A percentile compares a stretch with the other conserved stretches of the same genome.
Conservation (phyloP, 2,888 invertebrate species). For the Cataglyphis cursor region DNA sequence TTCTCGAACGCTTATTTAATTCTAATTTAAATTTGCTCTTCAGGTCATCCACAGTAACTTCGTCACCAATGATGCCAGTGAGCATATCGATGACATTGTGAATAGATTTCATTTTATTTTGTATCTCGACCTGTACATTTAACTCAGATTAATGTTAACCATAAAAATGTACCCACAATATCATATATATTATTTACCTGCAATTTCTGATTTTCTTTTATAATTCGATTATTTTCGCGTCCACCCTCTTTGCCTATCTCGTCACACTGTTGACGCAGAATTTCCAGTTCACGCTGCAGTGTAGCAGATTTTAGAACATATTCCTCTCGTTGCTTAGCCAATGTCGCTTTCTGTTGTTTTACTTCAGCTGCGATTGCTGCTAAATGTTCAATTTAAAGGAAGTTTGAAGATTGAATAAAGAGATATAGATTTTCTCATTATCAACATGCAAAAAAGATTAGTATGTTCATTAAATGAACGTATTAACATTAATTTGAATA, state of each 20-base stretch:
- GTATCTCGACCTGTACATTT: conserved; percentile 91
- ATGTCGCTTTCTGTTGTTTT: conserved; percentile 93
- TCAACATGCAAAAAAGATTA: not conserved
- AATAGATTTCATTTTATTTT: conserved; percentile 93
- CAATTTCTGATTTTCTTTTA: conserved; percentile 94
- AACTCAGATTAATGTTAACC: not conserved
- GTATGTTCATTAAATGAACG: not conserved
- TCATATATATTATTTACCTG: conserved; percentile 89
- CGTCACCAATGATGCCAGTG: conserved; percentile 94
- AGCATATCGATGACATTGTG: conserved; percentile 96
- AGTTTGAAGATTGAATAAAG: conserved; percentile 55
- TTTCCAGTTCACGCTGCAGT: conserved; percentile 92
- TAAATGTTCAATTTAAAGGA: conserved; percentile 69
- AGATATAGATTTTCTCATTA: not conserved
- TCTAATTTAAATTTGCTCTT: conserved; percentile 84
- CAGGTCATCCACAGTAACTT: conserved; percentile 87
- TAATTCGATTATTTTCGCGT: conserved; percentile 92
- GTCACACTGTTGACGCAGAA: conserved; percentile 92
- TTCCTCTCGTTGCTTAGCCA: conserved; percentile 93
- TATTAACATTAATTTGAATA: not conserved
- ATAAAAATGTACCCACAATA: not conserved
- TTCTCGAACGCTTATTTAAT: conserved; percentile 79
- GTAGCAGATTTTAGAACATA: conserved; percentile 92
- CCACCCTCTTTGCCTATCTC: conserved; percentile 92
- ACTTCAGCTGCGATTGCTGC: conserved; percentile 93